Evolutionary conservation across 37 sponge, comb jelly and placozoan species (phyloP), one percentile per base, ranked within the genome.

Genomic region (Agelas oroides): DNA sequence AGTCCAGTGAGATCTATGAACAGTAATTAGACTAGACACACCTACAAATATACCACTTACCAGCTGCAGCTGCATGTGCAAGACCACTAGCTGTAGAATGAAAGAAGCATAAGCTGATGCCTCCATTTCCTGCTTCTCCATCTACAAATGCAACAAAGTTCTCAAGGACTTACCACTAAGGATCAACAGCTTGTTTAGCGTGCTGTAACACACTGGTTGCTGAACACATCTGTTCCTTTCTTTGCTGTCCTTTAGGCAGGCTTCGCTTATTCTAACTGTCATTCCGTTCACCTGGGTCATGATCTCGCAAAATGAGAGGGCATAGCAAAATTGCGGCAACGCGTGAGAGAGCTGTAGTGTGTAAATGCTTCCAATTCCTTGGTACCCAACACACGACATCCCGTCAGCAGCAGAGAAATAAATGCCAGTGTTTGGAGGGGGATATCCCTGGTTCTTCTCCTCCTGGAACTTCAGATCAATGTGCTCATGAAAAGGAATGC

Each of bases 281-380:
- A 35, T 32, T 12, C 88, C 83, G 25, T 35, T 73, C 21, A 74
- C 82, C 20, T 75, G 88, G 0, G 70, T 65, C 1, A 87, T 64
- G 57, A 87, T 73, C 59, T 87, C 82, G 2, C 32, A 6, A 40
- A 87, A 56, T 0, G 88, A 69, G 20, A 87, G 34, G 2, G 27
- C 19, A 37, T 79, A 19, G 19, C 70, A 38, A 79, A 78, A 84
- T 75, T 71, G 73, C 40, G 32, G 28, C 16, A 84, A 61, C 5
- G 31, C 52, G 24, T 53, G 63, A 16, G 74, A 57, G 2, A 89
- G 55, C 33, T 78, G n/a, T n/a, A 25, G 56, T 1, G 90, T 89
- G 71, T 71, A 89, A 58, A 82, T 38, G 63, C 88, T 87, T 6
- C 88, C 88, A 21, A 19, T 59, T 37, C 35, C 58, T 1, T 55